These are phyloP conservation scores for Stenurella melanura DNA, from an alignment of 2,888 invertebrate species.

Conservation along the genomic window DNA sequence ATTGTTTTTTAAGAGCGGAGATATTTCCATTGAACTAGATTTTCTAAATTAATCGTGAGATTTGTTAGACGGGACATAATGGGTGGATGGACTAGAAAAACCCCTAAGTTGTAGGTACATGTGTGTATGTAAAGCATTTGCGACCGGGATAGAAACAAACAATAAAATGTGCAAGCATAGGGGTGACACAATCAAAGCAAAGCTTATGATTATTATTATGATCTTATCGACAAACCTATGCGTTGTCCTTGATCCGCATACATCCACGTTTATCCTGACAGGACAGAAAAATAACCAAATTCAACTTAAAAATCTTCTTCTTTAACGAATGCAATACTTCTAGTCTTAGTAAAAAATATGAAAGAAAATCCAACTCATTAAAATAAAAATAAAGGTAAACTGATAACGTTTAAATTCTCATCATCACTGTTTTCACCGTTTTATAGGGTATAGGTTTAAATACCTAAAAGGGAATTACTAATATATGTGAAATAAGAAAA, in stretches of 20 bases:
- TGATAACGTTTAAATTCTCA: conserved; percentile 22
- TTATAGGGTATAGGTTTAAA: no score
- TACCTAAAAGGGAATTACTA: no score
- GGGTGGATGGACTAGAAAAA: conserved; percentile 27
- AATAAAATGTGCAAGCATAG: conserved; percentile 62
- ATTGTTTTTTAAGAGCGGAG: neutral
- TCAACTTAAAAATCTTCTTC: conserved; percentile 45
- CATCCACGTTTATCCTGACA: conserved; percentile 80
- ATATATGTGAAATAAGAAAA: no score
- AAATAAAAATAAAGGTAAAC: conserved; percentile 28
- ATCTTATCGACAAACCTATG: conserved; percentile 79
- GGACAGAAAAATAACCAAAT: conserved; percentile 56
- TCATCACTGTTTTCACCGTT: neutral
- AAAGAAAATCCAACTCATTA: conserved; percentile 43
- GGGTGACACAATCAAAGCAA: conserved; percentile 69
- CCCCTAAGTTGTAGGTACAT: conserved; percentile 25
- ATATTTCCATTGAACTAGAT: conserved; percentile 1
- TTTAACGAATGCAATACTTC: conserved; percentile 22
- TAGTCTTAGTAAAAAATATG: conserved; percentile 27
- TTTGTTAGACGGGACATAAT: conserved; percentile 6
- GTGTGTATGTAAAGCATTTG: conserved; percentile 36
- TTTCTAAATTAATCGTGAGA: neutral
- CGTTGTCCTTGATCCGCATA: conserved; percentile 81
- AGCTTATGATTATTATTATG: conserved; percentile 61
- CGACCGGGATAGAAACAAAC: conserved; percentile 47